Base-by-base conservation (phyloP, 1,140 invertebrate species). In the Pseudobourletiella spinata region DNA sequence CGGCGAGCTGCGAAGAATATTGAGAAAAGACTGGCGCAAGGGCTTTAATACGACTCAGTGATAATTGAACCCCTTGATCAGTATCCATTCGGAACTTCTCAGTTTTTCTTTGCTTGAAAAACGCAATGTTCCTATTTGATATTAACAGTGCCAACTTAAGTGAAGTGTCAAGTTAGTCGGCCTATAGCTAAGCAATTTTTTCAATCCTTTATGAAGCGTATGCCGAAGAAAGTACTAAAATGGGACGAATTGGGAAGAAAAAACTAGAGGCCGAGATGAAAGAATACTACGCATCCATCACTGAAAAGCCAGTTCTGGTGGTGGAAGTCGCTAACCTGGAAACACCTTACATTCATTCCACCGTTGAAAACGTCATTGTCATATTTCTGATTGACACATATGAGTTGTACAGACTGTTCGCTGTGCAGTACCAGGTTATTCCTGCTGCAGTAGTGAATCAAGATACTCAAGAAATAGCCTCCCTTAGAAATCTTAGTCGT, bases 1-100 rank as follows among this genome's bases (percentile, higher is more conserved):
- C 76, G 79, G 61, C 71, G 79, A 35, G 74, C 83, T 25, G 75
- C 84, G 56, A 75, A 79, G 59, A 79, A 81, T 74, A 79, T 86
- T 42, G 82, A 85, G 29, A 78, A 77, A 70, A 82, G 84, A 69
- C 77, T 72, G 73, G 76, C 77, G 24, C 63, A 74, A 24, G 76
- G 79, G 30, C 71, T 72, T 28, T 77, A 61, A 60, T 15, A 16
- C 2, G 35, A n/a, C n/a, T n/a, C n/a, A n/a, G n/a, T n/a, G n/a
- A n/a, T n/a, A n/a, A n/a, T n/a, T n/a, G n/a, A n/a, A n/a, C n/a
- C n/a, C n/a, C n/a, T n/a, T n/a, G n/a, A n/a, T n/a, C n/a, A n/a
- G n/a, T n/a, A n/a, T n/a, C n/a, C n/a, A n/a, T n/a, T n/a, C n/a
- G n/a, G n/a, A n/a, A n/a, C n/a, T n/a, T n/a, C n/a, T n/a, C n/a